Base-by-base conservation (phyloP, 2,888 invertebrate species). In the Machimus rusticus region DNA sequence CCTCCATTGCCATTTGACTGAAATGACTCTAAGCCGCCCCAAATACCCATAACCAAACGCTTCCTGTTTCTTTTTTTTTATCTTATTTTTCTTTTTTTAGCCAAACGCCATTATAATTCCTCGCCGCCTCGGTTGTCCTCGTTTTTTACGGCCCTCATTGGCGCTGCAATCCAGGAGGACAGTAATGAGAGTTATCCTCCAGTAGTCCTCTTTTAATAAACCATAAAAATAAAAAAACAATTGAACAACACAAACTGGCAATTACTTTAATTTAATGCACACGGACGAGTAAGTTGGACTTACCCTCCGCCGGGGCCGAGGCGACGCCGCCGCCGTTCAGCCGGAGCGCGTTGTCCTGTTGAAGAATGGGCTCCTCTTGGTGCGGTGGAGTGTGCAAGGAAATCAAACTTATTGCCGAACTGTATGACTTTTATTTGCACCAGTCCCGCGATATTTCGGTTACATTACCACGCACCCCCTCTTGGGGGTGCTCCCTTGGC, bases 231-330 rank as follows among this genome's bases (percentile, higher is more conserved):
- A 87, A 87, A 87, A 84, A 87, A 87, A 87, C 87, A 87, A 87
- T 87, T 87, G 86, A 87, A 87, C 87, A 87, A 86, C 86, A 55
- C 74, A 86, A 87, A 87, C 37, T 87, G 86, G 87, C 86, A 81
- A 87, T 87, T 86, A 87, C 79, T 87, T 87, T 87, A 87, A 86
- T 87, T 87, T 87, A 87, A 87, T 87, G 86, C 79, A 79, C 79
- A 74, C 78, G 78, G 81, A 81, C 81, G 81, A 87, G 77, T 74
- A 85, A 85, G 85, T 74, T 74, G 85, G 85, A 34, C 74, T 46
- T 66, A 84, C 85, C 85, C 85, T 85, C 28, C 31, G 74, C 66
- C 34, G 82, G 9, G 12, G 2, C 76, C 14, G 76, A 16, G 16
- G 51, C n/a, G 6, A 51, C 74, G 43, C 14, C n/a, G 39, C 12